Base-by-base conservation (phyloP, 2,888 invertebrate genomes). In the Lottia gigantea region DNA sequence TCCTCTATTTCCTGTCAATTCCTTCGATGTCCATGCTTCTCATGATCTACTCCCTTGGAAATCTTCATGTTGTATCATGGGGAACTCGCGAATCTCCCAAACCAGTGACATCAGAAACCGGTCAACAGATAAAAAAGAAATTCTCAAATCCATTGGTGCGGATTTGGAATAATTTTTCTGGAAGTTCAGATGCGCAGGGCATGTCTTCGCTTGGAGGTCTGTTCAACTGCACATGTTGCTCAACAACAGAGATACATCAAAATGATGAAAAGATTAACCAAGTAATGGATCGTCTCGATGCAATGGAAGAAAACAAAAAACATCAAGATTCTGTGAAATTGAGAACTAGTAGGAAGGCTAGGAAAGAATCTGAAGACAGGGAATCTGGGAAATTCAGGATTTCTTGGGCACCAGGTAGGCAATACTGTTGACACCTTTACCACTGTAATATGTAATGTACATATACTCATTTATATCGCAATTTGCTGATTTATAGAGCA, bases 1-100 rank as follows among this genome's bases (percentile, higher is more conserved):
- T 92, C 62, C 80, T 97, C 64, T 97, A 97, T 88, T 94, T 94
- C 86, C 92, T 97, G 64, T 95, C 96, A 6, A 95, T 97, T 68
- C 97, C 97, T 0, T 95, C 95, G 76, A 97, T 97, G 94, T 97
- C 97, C 88, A 92, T 97, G 91, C 89, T 97, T 85, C 91, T 97
- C 68, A 93, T 96, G 76, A 93, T 97, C 71, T 97, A 95, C 87
- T 95, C 96, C 0, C 90, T 97, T 19, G 95, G 95, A 86, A 97
- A 97, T 87, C 91, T 97, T 90, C 95, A 97, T 87, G 94, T 95
- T 84, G 94, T 97, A 4, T 93, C 94, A 0, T 97, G 97, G 97
- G 97, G 97, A 7, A 97, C 97, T 0, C 91, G 97, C 72, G 97
- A 97, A 87, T 92, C 90, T 2, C 76, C 78, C n/a, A 74, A 77